Percentiles rank a stretch among this genome's conserved stretches.
Conservation (phyloP, 2,113 vertebrate genomes). For the Plecturocebus donacophilus region DNA sequence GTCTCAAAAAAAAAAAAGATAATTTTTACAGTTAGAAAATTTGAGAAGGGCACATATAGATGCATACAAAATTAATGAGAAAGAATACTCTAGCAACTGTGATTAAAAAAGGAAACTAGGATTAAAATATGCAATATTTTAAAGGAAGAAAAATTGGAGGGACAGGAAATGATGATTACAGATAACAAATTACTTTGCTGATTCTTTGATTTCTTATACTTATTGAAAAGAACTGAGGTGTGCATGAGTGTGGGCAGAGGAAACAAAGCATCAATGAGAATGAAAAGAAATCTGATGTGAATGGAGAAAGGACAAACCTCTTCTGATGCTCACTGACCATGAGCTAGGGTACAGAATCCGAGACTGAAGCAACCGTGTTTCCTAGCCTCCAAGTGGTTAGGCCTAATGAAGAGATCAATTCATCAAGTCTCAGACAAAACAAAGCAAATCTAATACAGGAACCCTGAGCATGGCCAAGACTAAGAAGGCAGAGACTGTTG, state of each 20-base stretch:
- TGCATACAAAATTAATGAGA: background rate
- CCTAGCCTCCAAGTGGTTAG: background rate
- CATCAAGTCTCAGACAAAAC: slow-evolving; percentile 12
- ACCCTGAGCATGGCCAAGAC: background rate
- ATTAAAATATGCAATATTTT: slow-evolving; percentile 28
- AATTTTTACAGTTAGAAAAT: background rate
- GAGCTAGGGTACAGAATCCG: background rate
- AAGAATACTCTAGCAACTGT: background rate
- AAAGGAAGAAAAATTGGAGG: slow-evolving; percentile 10
- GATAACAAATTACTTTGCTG: background rate
- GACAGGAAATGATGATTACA: background rate
- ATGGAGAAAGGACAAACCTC: background rate
- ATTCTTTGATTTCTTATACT: background rate
- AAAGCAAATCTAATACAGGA: background rate
- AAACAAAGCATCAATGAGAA: background rate
- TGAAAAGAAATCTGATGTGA: background rate
- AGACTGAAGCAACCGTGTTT: background rate
- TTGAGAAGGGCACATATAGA: background rate
- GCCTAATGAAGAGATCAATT: slow-evolving; percentile 57
- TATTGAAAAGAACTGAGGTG: background rate
- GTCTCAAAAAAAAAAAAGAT: background rate
- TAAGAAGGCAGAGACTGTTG: background rate
- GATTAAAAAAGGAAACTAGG: background rate
- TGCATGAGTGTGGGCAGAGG: background rate
- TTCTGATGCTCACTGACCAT: background rate